Evolutionary conservation across 2,797 vertebrate species (phyloP).

Genomic region (Sciurus carolinensis): DNA sequence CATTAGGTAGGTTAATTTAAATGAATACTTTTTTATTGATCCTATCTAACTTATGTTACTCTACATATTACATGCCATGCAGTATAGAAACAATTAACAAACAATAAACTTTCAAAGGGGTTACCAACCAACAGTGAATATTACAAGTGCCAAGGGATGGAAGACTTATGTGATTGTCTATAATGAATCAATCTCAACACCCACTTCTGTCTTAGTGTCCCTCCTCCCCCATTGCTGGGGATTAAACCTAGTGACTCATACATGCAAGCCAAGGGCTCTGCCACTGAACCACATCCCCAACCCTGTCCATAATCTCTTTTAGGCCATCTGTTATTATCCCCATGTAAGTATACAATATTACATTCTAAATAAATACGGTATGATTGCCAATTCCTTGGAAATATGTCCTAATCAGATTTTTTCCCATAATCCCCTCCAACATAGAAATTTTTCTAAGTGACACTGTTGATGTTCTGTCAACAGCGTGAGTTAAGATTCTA

Average conservation of each 20-base stretch:
- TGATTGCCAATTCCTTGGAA: neutral
- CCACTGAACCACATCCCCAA: neutral
- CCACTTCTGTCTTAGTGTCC: no score
- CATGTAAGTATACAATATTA: neutral
- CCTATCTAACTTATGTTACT: neutral
- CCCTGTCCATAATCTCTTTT: neutral
- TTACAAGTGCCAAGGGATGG: neutral
- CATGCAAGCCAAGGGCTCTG: neutral
- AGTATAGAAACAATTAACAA: neutral
- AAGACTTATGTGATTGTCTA: neutral
- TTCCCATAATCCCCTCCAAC: neutral
- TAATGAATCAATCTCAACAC: neutral
- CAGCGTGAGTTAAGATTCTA: neutral
- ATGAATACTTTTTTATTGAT: conserved; percentile 36
- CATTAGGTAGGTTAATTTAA: conserved; percentile 12
- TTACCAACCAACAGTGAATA: neutral
- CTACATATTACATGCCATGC: neutral
- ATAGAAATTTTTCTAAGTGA: neutral
- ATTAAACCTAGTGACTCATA: neutral
- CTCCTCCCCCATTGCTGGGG: neutral
- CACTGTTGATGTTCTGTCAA: neutral
- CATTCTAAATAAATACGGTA: neutral
- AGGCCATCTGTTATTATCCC: neutral
- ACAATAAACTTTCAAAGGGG: neutral
- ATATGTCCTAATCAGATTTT: neutral